Evolutionary conservation across 64 coral and sea anemone genomes (phyloP).

Genomic region (Montipora sp.): DNA sequence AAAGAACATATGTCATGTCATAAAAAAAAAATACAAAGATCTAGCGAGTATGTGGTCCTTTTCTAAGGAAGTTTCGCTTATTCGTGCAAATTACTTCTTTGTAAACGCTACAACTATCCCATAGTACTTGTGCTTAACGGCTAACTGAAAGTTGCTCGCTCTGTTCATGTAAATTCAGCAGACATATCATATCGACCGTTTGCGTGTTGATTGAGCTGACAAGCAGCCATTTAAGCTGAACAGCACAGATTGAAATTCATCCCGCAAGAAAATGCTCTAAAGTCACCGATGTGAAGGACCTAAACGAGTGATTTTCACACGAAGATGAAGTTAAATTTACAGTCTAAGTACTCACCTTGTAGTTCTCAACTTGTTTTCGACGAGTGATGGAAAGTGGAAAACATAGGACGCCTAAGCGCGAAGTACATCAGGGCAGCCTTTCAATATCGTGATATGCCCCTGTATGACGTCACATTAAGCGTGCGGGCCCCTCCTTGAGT

Average conservation of each 20-base stretch:
- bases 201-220: neutral
- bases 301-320: neutral
- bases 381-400: neutral
- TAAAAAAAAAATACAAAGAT: neutral
- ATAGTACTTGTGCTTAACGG: neutral
- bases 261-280: neutral
- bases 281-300: neutral
- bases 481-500: neutral
- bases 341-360: neutral
- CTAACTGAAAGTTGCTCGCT: neutral
- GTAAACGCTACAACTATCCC: neutral
- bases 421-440: constrained; percentile 8
- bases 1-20: neutral
- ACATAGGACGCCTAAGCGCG: neutral
- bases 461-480: neutral
- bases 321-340: neutral
- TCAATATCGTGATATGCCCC: neutral
- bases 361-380: neutral
- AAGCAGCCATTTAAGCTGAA: neutral
- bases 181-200: neutral
- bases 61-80: neutral
- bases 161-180: neutral
- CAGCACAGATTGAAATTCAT: neutral
- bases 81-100: neutral
- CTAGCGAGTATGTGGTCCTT: no score